Conservation (phyloP, 1,140 invertebrate species). For the Drosophila sproati region DNA sequence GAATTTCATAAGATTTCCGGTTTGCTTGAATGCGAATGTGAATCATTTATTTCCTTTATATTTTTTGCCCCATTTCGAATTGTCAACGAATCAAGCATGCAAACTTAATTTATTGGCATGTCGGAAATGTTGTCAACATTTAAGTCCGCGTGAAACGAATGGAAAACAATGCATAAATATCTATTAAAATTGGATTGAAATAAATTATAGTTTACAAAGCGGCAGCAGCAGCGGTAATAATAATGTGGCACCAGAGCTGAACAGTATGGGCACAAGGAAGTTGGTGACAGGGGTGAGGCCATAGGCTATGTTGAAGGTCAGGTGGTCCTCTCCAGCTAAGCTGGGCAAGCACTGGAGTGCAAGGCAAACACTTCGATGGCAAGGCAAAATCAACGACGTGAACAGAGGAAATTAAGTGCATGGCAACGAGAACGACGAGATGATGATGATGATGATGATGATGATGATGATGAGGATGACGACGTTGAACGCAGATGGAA, state of each 20-base stretch:
- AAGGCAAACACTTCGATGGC: slow-evolving; percentile 68
- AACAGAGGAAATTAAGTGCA: slow-evolving; percentile 75
- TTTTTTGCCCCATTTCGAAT: slow-evolving; percentile 28
- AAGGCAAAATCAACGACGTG: slow-evolving; percentile 61
- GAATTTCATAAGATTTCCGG: not conserved
- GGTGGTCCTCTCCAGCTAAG: slow-evolving; percentile 30
- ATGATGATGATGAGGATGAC: not conserved
- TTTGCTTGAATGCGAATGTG: slow-evolving; percentile 3
- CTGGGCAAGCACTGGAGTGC: slow-evolving; percentile 57
- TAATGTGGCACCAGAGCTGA: slow-evolving; percentile 10
- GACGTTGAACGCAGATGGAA: not conserved
- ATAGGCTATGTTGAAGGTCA: slow-evolving; percentile 25
- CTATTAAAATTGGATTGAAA: slow-evolving; percentile 76
- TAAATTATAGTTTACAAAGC: slow-evolving; percentile 65
- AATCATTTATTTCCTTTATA: slow-evolving; percentile 16
- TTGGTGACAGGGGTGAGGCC: not conserved
- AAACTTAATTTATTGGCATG: slow-evolving; percentile 60
- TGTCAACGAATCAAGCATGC: slow-evolving; percentile 60
- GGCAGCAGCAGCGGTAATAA: slow-evolving; percentile 8
- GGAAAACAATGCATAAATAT: slow-evolving; percentile 77
- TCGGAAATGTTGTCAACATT: slow-evolving; percentile 62
- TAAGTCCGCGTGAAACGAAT: slow-evolving; percentile 47
- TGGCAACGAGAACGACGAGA: slow-evolving; percentile 32
- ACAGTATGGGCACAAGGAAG: not conserved
- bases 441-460: not conserved